Conservation (phyloP, 2,888 invertebrate genomes). For the Hanleya hanleyi region DNA sequence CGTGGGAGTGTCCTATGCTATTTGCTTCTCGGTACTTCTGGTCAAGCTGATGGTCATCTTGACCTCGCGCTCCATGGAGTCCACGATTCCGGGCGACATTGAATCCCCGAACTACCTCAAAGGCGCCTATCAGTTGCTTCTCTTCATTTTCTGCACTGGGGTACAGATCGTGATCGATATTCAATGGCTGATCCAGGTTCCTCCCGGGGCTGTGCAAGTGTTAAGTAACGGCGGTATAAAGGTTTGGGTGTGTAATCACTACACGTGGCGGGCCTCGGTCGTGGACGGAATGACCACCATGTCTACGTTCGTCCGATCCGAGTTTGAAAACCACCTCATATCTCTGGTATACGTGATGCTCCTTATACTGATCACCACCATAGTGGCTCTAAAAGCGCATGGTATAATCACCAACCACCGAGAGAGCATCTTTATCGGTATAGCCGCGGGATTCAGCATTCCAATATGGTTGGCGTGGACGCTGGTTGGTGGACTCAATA, state of each 20-base stretch:
- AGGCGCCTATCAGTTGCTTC: conserved; percentile 90
- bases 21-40: conserved; percentile 91
- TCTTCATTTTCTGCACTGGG: conserved; percentile 91
- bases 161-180: conserved; percentile 77
- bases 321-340: conserved; percentile 78
- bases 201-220: conserved; percentile 65
- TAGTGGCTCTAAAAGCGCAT: conserved; percentile 83
- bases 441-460: conserved; percentile 88
- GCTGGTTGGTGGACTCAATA: conserved; percentile 79
- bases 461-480: conserved; percentile 78
- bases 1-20: conserved; percentile 77
- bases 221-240: conserved; percentile 47
- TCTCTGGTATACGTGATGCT: conserved; percentile 89
- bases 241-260: conserved; percentile 71
- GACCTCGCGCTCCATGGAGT: conserved; percentile 84
- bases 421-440: conserved; percentile 93
- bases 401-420: conserved; percentile 94
- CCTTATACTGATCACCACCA: conserved; percentile 87
- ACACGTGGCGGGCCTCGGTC: conserved; percentile 51
- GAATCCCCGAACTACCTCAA: conserved; percentile 85
- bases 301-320: conserved; percentile 55
- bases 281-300: conserved; percentile 39
- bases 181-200: conserved; percentile 71
- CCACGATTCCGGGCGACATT: conserved; percentile 53
- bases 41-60: conserved; percentile 96